Evolutionary conservation across 2,888 invertebrate genomes (phyloP), one percentile per base, ranked within the genome.

Genomic region (Pterostichus niger): DNA sequence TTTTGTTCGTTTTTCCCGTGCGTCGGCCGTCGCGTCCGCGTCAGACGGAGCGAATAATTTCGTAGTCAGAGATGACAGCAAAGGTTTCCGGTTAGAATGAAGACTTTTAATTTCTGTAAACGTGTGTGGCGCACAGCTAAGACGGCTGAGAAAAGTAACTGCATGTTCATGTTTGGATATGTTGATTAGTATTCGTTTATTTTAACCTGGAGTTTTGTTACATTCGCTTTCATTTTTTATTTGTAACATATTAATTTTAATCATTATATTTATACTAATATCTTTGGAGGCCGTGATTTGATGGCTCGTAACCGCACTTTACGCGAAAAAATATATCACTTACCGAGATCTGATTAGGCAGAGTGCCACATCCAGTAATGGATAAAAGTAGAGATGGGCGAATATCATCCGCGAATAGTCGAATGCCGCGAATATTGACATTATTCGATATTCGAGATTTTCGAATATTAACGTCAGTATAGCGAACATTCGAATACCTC

Each of bases 31-130:
- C 40, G 15, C 59, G 13, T 40, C 40, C 78, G 61, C 35, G 24
- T 78, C 85, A 84, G 85, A 87, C 87, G 64, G 87, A 85, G 87
- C 87, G 86, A 87, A 87, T 86, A 87, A 88, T 87, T 87, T 87
- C 86, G 86, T 87, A 86, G 86, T 86, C 86, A 85, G 86, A 86
- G 86, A 86, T 86, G 87, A 87, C 87, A 86, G 86, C 86, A 85
- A 64, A 83, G 86, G 87, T 87, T 87, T 86, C 83, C 85, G 85
- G 87, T 78, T 78, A 44, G 59, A 78, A 78, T 78, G 78, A 78
- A 78, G 56, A 56, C 44, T 78, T 78, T 78, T 78, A 78, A 59
- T 78, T 78, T 59, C 59, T 78, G 59, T 78, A 59, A 78, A 78
- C 59, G 78, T 78, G 78, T 73, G 73, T 73, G 73, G 73, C 73